A percentile compares a stretch with the other conserved stretches of the same genome.
These are phyloP conservation scores for Melanotaenia trifasciata DNA, from an alignment of 2,797 vertebrate species.

Conservation along the genomic window DNA sequence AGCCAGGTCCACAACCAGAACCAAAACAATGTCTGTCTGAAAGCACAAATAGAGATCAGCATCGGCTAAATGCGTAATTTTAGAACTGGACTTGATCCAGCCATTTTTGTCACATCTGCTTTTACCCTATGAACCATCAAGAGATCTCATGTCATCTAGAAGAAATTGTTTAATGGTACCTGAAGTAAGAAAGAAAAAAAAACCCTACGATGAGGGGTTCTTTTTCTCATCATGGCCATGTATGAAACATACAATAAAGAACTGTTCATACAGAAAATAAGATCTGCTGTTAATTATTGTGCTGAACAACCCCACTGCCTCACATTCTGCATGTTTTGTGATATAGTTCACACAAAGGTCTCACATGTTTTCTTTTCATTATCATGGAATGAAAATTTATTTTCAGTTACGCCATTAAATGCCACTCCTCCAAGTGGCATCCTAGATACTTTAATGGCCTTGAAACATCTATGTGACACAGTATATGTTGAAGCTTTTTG, in stretches of 20 bases:
- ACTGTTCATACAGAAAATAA: background rate
- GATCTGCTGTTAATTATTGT: conserved; percentile 3
- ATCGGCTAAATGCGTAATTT: too few species aligned
- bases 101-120: too few species aligned
- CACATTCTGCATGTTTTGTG: background rate
- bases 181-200: too few species aligned
- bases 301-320: conserved; percentile 3
- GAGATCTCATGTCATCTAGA: too few species aligned
- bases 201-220: too few species aligned
- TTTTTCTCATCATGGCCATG: too few species aligned
- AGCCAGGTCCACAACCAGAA: too few species aligned
- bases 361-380: conserved; percentile 8
- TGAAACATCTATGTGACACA: conserved; percentile 27
- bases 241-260: background rate
- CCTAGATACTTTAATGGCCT: conserved; percentile 1
- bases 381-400: conserved; percentile 26
- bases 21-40: too few species aligned
- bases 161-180: too few species aligned
- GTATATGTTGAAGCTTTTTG: conserved; percentile 21
- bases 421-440: background rate
- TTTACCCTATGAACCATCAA: too few species aligned
- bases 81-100: too few species aligned
- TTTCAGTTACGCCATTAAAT: background rate
- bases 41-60: too few species aligned
- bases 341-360: conserved; percentile 20